Conservation (phyloP, 2,113 vertebrate genomes). For the Podilymbus podiceps region DNA sequence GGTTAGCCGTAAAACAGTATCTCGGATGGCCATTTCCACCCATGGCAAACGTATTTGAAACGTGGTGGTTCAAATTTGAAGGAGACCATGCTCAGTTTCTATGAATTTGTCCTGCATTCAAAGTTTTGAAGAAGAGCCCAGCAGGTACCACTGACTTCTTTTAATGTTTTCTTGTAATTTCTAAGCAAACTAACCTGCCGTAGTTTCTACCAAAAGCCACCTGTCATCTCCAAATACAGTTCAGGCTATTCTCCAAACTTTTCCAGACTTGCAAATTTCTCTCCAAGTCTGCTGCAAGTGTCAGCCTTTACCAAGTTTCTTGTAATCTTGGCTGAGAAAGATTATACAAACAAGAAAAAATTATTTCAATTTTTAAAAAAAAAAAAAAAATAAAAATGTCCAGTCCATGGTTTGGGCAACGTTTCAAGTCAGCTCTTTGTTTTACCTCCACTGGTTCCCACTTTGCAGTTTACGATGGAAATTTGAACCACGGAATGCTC, state of each 20-base stretch:
- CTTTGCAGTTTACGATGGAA: background rate
- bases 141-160: background rate
- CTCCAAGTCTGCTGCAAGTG: background rate
- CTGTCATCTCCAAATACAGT: background rate
- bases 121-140: background rate
- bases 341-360: background rate
- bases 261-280: background rate
- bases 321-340: background rate
- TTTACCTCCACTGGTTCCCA: background rate
- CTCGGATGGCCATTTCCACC: background rate
- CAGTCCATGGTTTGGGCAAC: background rate
- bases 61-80: background rate
- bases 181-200: background rate
- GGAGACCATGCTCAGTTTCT: background rate
- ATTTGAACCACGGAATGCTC: constrained; percentile 4
- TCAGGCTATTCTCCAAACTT: background rate
- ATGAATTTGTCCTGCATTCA: background rate
- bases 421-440: constrained; percentile 5
- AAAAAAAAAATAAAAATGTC: background rate
- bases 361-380: background rate
- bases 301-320: background rate
- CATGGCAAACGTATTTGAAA: background rate
- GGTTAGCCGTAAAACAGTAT: background rate
- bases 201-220: background rate
- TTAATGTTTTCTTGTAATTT: background rate